Percentiles rank a stretch among this genome's conserved stretches.
Conservation (phyloP, 64 coral and sea anemone species). For the Pocillopora damicornis region DNA sequence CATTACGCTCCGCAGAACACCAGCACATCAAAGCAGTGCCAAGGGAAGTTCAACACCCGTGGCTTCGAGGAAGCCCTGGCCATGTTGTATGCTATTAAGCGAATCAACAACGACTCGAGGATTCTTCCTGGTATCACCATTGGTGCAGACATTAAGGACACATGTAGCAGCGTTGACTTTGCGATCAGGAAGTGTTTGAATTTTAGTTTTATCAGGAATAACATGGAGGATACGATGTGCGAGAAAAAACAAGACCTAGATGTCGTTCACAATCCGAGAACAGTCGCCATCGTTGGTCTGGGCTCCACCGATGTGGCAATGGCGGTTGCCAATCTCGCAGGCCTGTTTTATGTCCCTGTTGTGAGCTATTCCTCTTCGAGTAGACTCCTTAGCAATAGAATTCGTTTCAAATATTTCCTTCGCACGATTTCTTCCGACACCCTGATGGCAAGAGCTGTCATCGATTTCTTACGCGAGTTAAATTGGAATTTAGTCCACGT, state of each 20-base stretch:
- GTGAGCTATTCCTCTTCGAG: conserved; percentile 72
- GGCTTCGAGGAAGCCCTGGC: conserved; percentile 67
- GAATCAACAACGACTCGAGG: conserved; percentile 61
- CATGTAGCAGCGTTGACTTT: conserved; percentile 76
- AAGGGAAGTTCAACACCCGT: conserved; percentile 52
- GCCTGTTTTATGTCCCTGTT: conserved; percentile 81
- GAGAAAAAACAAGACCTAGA: neutral
- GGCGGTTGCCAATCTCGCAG: conserved; percentile 68
- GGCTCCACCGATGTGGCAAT: conserved; percentile 74
- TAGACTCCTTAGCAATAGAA: conserved; percentile 73
- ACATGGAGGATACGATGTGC: conserved; percentile 18
- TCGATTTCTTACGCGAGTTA: conserved; percentile 62
- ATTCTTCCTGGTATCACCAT: conserved; percentile 77
- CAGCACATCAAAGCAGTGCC: conserved; percentile 6
- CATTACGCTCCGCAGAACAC: conserved; percentile 49
- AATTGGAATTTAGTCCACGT: conserved; percentile 81
- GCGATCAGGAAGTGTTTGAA: conserved; percentile 71
- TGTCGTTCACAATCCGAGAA: neutral
- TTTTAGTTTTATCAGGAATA: conserved; percentile 70
- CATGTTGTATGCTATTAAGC: conserved; percentile 64
- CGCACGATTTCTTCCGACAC: conserved; percentile 75
- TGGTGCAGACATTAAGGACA: conserved; percentile 76
- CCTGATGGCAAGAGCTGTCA: conserved; percentile 65
- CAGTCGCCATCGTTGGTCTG: conserved; percentile 65
- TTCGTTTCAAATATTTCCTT: conserved; percentile 85